Conservation (phyloP, 2,113 vertebrate genomes). For the Ceyx melanurus region DNA sequence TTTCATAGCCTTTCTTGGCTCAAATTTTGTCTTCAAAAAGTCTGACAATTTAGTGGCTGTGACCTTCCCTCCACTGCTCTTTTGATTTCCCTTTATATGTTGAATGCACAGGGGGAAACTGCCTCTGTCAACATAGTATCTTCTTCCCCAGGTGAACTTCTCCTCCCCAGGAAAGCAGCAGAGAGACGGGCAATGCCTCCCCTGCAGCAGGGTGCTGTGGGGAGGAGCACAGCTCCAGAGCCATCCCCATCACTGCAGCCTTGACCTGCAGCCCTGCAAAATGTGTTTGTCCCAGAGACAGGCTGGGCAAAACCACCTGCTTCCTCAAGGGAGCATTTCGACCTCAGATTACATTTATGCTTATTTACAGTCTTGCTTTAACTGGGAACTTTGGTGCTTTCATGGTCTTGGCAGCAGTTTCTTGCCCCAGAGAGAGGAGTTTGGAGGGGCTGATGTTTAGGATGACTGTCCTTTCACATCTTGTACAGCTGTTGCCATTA, state of each 20-base stretch:
- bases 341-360: neutral
- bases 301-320: neutral
- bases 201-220: neutral
- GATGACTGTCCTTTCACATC: neutral
- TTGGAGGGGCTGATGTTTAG: neutral
- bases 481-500: neutral
- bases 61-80: neutral
- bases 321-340: neutral
- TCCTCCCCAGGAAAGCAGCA: neutral
- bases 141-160: neutral
- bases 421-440: neutral
- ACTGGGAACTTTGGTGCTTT: neutral
- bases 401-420: neutral
- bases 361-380: neutral
- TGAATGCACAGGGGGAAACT: neutral
- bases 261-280: neutral
- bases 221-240: neutral
- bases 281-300: rapidly evolving
- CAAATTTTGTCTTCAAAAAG: neutral
- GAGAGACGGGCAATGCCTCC: neutral
- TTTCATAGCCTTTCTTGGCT: neutral
- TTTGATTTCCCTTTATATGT: neutral
- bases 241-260: neutral
- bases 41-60: neutral
- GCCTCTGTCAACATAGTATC: rapidly evolving